phyloP scores from a whole-genome alignment of 2,113 vertebrate species.

The Riparia riparia region DNA sequence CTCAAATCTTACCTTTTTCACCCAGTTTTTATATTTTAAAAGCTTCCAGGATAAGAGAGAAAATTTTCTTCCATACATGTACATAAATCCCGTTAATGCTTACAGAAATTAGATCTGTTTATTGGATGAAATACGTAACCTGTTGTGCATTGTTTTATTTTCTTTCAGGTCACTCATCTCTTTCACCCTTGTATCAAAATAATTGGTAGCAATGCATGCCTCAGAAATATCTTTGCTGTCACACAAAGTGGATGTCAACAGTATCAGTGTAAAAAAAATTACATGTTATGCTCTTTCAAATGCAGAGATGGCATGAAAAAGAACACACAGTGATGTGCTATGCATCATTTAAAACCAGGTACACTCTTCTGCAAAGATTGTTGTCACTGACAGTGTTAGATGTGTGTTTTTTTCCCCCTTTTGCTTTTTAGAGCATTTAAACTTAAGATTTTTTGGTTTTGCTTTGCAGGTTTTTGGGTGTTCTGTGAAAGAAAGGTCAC shows the following conservation, averaged over 20 bases:
- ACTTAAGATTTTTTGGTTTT: not conserved
- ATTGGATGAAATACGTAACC: not conserved
- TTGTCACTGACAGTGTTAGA: constrained; percentile 1
- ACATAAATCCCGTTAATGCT: not conserved
- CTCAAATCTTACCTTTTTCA: not conserved
- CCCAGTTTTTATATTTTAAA: not conserved
- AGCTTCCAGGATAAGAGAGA: not conserved
- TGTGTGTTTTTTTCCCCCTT: not conserved
- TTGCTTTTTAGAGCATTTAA: constrained; percentile 34
- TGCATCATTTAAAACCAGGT: constrained; percentile 31
- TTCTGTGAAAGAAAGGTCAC: constrained; percentile 75
- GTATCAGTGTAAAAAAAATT: not conserved
- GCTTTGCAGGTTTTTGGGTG: not conserved
- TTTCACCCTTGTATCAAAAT: not conserved
- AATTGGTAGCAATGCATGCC: not conserved
- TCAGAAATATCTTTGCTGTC: constrained; percentile 6
- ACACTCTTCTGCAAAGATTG: not conserved
- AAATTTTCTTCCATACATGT: not conserved
- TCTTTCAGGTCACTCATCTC: constrained; percentile 1
- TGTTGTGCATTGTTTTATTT: not conserved
- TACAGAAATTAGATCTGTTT: not conserved
- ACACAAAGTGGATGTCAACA: constrained; percentile 11
- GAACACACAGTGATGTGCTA: not conserved
- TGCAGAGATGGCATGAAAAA: constrained; percentile 11
- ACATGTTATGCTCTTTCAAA: not conserved